Conservation (phyloP, 2,888 invertebrate genomes). For the Agrotis exclamationis region DNA sequence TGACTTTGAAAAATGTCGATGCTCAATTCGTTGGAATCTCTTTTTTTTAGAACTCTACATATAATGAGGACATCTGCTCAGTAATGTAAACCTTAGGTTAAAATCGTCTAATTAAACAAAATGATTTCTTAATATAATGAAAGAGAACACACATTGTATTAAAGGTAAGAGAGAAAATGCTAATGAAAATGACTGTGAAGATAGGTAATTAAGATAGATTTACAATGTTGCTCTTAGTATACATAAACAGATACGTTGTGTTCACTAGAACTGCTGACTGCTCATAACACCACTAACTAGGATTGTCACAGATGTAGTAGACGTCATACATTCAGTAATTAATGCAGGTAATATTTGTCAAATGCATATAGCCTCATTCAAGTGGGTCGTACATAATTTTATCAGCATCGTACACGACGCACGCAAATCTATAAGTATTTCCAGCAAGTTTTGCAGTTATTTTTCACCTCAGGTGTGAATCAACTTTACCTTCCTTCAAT, state of each 20-base stretch:
- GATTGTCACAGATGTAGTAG: conserved; percentile 28
- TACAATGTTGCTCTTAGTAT: conserved; percentile 16
- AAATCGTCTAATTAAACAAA: neutral
- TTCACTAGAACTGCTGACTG: conserved; percentile 61
- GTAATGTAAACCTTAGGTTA: neutral
- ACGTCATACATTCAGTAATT: conserved; percentile 15
- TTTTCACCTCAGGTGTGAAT: too few relatives aligned
- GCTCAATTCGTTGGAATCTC: too few relatives aligned
- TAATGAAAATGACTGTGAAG: conserved; percentile 7
- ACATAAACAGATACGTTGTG: conserved; percentile 42
- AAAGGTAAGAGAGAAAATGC: neutral
- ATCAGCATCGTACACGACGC: too few relatives aligned
- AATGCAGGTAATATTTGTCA: too few relatives aligned
- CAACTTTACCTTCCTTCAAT: too few relatives aligned
- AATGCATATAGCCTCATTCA: too few relatives aligned
- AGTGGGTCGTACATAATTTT: too few relatives aligned
- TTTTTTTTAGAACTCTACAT: neutral
- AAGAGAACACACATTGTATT: neutral
- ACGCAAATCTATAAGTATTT: too few relatives aligned
- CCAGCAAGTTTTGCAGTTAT: too few relatives aligned
- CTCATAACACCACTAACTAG: conserved; percentile 40
- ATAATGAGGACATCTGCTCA: neutral
- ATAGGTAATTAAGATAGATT: conserved; percentile 29
- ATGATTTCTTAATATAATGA: neutral
- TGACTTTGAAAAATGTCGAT: too few relatives aligned